Conservation (phyloP, 1,140 invertebrate species). For the Drosophila truncata region DNA sequence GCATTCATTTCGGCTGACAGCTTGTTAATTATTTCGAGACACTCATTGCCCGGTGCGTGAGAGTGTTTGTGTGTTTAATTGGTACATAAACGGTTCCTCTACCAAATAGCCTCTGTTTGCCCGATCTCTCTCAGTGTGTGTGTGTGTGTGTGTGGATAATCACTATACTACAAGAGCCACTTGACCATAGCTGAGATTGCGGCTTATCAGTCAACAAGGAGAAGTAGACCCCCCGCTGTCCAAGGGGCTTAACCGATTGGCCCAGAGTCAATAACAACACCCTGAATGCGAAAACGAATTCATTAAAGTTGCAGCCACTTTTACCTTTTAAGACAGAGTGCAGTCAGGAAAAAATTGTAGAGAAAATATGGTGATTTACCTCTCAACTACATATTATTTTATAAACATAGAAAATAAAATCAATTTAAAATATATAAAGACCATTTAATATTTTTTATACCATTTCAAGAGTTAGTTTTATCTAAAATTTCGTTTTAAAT, state of each 20-base stretch:
- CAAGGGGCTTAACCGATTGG: conserved; percentile 36
- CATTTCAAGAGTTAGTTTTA: neutral
- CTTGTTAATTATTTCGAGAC: conserved; percentile 60
- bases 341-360: neutral
- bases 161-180: conserved; percentile 15
- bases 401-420: too few species aligned
- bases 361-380: too few species aligned
- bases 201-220: conserved; percentile 42
- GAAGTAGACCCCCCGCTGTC: neutral
- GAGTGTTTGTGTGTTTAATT: conserved; percentile 16
- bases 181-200: conserved; percentile 40
- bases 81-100: conserved; percentile 11
- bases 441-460: accelerated
- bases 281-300: conserved; percentile 30
- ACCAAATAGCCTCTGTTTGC: conserved; percentile 15
- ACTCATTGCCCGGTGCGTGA: conserved; percentile 10
- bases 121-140: too few species aligned
- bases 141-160: neutral
- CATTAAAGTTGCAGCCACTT: conserved; percentile 65
- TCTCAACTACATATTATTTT: too few species aligned
- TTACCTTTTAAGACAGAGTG: conserved; percentile 17
- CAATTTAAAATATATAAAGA: too few species aligned
- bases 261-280: conserved; percentile 32
- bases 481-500: too few species aligned
- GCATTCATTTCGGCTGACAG: conserved; percentile 50